phyloP scores from a whole-genome alignment of 2,888 invertebrate species.

The Mythimna ferrago region DNA sequence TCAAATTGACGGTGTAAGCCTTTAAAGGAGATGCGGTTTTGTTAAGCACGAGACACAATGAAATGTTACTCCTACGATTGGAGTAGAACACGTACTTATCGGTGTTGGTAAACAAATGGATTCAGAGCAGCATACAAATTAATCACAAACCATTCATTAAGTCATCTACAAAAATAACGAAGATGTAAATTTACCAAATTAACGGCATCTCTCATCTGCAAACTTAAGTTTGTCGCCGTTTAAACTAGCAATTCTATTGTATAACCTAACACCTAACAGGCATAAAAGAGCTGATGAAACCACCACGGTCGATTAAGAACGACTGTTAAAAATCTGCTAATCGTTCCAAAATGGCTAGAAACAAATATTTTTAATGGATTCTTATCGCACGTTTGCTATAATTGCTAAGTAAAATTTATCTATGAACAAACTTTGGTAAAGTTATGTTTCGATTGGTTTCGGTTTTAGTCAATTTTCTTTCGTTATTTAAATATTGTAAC shows the following conservation, averaged over 20 bases:
- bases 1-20: constrained; percentile 55
- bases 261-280: constrained; percentile 34
- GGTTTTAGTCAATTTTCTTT: not conserved
- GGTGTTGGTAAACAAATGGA: constrained; percentile 44
- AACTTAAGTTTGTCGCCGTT: constrained; percentile 16
- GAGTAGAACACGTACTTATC: constrained; percentile 7
- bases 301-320: constrained; percentile 39
- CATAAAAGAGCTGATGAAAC: constrained; percentile 45
- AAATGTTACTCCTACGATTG: constrained; percentile 22
- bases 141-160: not conserved
- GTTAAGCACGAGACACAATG: constrained; percentile 33
- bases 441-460: constrained; percentile 10
- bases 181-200: not conserved
- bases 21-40: constrained; percentile 40
- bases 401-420: constrained; percentile 28
- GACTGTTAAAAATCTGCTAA: constrained; percentile 47
- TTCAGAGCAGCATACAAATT: constrained; percentile 3
- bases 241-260: constrained; percentile 34
- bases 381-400: constrained; percentile 46
- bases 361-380: constrained; percentile 55
- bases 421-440: constrained; percentile 8
- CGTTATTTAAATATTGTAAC: not conserved
- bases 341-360: constrained; percentile 42
- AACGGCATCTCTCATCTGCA: constrained; percentile 1
- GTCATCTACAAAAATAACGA: not conserved